Evolutionary conservation across 2,888 invertebrate species (phyloP).

Genomic region (Lobophora halterata): DNA sequence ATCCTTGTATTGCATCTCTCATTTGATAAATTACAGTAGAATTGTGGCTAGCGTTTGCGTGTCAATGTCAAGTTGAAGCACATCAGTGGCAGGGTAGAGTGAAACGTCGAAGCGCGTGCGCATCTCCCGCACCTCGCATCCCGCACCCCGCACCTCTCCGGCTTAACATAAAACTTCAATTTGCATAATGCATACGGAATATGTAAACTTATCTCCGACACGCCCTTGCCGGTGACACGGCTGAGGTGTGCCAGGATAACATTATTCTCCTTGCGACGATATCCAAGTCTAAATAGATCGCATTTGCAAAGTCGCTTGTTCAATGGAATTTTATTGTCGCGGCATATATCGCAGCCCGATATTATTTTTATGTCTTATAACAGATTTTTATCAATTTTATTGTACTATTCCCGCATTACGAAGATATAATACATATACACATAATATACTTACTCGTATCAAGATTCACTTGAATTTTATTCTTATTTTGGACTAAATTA

Average conservation of each 20-base stretch:
- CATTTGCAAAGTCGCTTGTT: constrained; percentile 65
- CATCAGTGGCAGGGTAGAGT: constrained; percentile 49
- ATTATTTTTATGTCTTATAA: constrained; percentile 36
- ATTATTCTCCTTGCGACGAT: constrained; percentile 72
- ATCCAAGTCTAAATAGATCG: constrained; percentile 73
- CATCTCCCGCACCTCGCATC: constrained; percentile 3
- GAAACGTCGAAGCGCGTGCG: constrained; percentile 47
- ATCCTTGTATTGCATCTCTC: too few relatives aligned
- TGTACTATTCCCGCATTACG: constrained; percentile 22
- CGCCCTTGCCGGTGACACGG: constrained; percentile 75
- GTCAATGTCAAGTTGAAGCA: constrained; percentile 45
- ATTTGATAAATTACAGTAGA: too few relatives aligned
- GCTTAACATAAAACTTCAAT: constrained; percentile 78
- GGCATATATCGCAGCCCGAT: constrained; percentile 40
- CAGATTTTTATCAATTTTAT: constrained; percentile 25
- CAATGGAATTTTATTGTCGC: constrained; percentile 53
- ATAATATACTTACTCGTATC: constrained; percentile 13
- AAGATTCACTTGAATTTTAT: constrained; percentile 5
- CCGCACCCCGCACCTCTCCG: constrained; percentile 31
- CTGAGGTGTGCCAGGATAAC: constrained; percentile 75
- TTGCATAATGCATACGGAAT: constrained; percentile 79
- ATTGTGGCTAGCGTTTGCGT: constrained; percentile 33
- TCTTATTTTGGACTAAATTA: constrained; percentile 25
- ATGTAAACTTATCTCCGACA: constrained; percentile 77
- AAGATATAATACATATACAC: constrained; percentile 22